Conservation (phyloP, 2,888 invertebrate genomes). For the Chymomyza amoena region DNA sequence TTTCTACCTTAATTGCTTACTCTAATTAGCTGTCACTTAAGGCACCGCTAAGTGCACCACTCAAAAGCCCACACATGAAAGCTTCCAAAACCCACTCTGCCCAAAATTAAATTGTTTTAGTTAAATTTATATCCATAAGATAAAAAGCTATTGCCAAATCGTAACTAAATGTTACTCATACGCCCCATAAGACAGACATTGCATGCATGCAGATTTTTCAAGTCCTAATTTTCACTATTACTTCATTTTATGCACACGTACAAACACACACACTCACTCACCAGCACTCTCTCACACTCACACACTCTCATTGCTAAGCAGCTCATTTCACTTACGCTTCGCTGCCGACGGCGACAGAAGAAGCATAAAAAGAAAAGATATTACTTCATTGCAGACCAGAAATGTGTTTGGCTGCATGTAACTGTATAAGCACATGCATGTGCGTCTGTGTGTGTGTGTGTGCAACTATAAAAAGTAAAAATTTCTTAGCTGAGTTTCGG, state of each 20-base stretch:
- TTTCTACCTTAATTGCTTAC: background rate
- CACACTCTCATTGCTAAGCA: conserved; percentile 32
- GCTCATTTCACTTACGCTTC: conserved; percentile 63
- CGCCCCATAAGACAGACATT: conserved; percentile 38
- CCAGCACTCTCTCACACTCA: background rate
- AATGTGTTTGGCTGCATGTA: conserved; percentile 50
- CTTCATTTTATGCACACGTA: conserved; percentile 54
- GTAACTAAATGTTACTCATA: conserved; percentile 42
- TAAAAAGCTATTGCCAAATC: background rate
- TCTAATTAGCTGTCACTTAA: background rate
- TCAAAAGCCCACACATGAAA: conserved; percentile 51
- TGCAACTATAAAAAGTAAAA: too few species aligned
- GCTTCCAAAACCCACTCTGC: conserved; percentile 13
- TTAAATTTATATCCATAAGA: conserved; percentile 47
- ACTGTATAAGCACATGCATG: background rate
- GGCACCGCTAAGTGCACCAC: background rate
- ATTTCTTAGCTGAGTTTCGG: too few species aligned
- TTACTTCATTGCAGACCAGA: conserved; percentile 74
- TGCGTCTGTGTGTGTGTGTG: too few species aligned
- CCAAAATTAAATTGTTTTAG: background rate
- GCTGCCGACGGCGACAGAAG: conserved; percentile 45
- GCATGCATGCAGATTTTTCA: conserved; percentile 54
- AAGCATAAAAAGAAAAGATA: conserved; percentile 59
- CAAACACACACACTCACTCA: conserved; percentile 9
- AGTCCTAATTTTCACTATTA: conserved; percentile 63